Evolutionary conservation across 2,797 vertebrate species (phyloP).

Genomic region (Falco novaeseelandiae): DNA sequence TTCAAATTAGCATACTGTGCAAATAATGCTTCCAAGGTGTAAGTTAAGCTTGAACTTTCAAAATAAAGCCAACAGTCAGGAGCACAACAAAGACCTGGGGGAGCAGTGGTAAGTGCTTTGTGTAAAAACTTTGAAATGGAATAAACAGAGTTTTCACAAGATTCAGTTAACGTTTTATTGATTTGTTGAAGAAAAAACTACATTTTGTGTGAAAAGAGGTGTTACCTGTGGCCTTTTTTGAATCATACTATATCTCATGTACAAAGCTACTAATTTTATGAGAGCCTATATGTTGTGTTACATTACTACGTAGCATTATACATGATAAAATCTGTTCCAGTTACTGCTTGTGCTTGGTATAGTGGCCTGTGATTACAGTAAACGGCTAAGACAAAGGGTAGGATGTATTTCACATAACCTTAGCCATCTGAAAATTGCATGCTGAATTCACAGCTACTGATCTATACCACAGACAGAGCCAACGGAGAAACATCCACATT

Average conservation of each 20-base stretch:
- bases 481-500: neutral
- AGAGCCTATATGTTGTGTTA: neutral
- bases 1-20: neutral
- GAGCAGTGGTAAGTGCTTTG: neutral
- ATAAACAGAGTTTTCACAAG: neutral
- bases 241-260: neutral
- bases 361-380: neutral
- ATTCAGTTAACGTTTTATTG: neutral
- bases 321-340: neutral
- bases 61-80: neutral
- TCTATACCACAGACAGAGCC: neutral
- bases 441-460: neutral
- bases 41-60: neutral
- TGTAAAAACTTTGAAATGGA: neutral
- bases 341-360: neutral
- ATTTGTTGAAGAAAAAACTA: neutral
- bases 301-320: neutral
- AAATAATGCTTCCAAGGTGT: neutral
- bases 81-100: neutral
- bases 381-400: neutral
- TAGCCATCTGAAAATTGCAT: neutral
- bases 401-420: neutral
- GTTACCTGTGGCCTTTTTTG: neutral
- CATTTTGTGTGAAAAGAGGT: neutral
- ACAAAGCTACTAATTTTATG: neutral